Percentiles rank a stretch among this genome's conserved stretches.
Evolutionary conservation across 2,888 invertebrate genomes (phyloP).

Genomic region (Drosophila suboccidentalis): DNA sequence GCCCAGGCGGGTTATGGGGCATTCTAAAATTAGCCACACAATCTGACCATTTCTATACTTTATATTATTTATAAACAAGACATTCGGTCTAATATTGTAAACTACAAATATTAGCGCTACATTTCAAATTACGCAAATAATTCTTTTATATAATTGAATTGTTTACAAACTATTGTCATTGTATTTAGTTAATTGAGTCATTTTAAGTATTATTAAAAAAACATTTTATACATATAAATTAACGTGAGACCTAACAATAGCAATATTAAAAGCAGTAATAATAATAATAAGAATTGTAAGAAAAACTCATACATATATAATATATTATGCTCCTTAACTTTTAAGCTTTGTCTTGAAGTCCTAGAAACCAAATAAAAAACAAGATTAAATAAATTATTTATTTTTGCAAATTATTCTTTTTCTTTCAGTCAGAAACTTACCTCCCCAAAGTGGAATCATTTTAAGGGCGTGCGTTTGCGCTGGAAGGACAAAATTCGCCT

Average conservation of each 20-base stretch:
- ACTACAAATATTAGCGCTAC: constrained; percentile 4
- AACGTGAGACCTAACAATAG: too few relatives aligned
- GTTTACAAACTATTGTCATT: constrained; percentile 33
- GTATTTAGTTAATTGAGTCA: constrained; percentile 88
- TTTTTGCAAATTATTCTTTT: background rate
- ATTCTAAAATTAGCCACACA: constrained; percentile 43
- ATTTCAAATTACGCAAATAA: background rate
- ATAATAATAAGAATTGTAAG: too few relatives aligned
- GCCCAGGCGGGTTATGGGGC: constrained; percentile 54
- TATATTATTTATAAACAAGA: constrained; percentile 49
- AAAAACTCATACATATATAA: too few relatives aligned
- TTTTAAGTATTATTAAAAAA: too few relatives aligned
- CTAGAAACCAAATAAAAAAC: too few relatives aligned
- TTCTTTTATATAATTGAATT: background rate
- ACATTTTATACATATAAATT: too few relatives aligned
- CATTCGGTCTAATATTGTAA: constrained; percentile 23
- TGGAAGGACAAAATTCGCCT: constrained; percentile 99
- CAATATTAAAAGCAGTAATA: too few relatives aligned
- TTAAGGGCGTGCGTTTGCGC: constrained; percentile 97
- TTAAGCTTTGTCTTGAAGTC: too few relatives aligned
- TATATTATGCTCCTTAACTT: too few relatives aligned
- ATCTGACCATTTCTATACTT: constrained; percentile 44
- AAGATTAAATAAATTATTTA: constrained; percentile 84
- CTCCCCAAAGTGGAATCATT: constrained; percentile 99
- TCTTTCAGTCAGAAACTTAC: constrained; percentile 96